phyloP scores from a whole-genome alignment of 1,140 invertebrate species.

The Panonychus citri region DNA sequence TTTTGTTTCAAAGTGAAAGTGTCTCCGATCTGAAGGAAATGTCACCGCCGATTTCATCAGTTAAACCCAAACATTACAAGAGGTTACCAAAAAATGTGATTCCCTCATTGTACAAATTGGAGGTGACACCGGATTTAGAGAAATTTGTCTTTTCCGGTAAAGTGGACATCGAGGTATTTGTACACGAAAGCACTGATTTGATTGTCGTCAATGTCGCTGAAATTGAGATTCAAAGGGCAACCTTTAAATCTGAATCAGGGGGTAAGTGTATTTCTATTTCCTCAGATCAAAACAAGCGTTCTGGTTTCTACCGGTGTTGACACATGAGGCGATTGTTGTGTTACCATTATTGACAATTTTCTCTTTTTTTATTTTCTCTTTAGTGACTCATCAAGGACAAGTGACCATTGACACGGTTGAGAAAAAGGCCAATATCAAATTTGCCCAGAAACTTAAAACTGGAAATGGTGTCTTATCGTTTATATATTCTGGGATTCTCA shows the following conservation, averaged over 20 bases:
- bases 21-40: too few relatives aligned
- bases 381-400: too few relatives aligned
- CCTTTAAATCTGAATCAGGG: not conserved
- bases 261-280: not conserved
- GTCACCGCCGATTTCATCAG: too few relatives aligned
- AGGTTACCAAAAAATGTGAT: not conserved
- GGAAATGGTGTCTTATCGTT: conserved; percentile 14
- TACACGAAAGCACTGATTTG: not conserved
- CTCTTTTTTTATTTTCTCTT: too few relatives aligned
- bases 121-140: not conserved
- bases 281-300: not conserved
- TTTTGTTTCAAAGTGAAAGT: too few relatives aligned
- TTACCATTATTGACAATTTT: not conserved
- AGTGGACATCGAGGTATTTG: not conserved
- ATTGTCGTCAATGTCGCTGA: not conserved
- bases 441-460: not conserved
- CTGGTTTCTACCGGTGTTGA: not conserved
- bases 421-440: not conserved
- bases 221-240: not conserved
- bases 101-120: not conserved
- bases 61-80: too few relatives aligned
- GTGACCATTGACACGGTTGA: not conserved
- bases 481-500: conserved; percentile 55
- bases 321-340: not conserved
- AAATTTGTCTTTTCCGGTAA: not conserved